A percentile compares a stretch with the other conserved stretches of the same genome.
Conservation (phyloP, 2,888 invertebrate genomes). For the Dasysyrphus tricinctus region DNA sequence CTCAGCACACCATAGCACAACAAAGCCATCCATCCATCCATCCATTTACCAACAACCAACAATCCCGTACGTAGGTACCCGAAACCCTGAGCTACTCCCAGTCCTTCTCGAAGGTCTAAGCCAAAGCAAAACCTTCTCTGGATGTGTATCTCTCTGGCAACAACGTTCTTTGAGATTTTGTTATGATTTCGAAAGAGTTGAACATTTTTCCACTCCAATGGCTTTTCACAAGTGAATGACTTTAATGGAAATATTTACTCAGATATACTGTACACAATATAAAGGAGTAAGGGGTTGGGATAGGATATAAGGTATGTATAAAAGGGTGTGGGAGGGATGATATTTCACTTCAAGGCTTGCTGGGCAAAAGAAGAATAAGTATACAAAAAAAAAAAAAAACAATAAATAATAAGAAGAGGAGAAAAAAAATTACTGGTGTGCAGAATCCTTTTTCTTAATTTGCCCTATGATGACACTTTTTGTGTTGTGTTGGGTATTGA, state of each 20-base stretch:
- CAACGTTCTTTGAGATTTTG: constrained; percentile 53
- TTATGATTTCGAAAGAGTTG: constrained; percentile 73
- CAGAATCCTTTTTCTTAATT: constrained; percentile 62
- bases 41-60: constrained; percentile 43
- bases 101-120: background rate
- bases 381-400: constrained; percentile 45
- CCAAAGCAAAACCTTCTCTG: constrained; percentile 9
- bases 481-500: constrained; percentile 54
- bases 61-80: constrained; percentile 32
- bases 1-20: constrained; percentile 15
- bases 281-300: background rate
- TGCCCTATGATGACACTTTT: constrained; percentile 54
- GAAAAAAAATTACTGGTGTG: constrained; percentile 37
- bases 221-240: constrained; percentile 72
- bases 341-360: constrained; percentile 64
- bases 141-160: constrained; percentile 1
- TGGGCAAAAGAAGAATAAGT: constrained; percentile 42
- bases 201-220: constrained; percentile 72
- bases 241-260: constrained; percentile 73
- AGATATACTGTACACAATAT: constrained; percentile 38
- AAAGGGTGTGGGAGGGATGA: constrained; percentile 37
- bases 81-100: background rate
- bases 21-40: constrained; percentile 51
- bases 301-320: background rate
- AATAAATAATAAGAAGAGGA: background rate